Conservation (phyloP, 1,140 invertebrate genomes). For the Eupristina koningsbergeri region DNA sequence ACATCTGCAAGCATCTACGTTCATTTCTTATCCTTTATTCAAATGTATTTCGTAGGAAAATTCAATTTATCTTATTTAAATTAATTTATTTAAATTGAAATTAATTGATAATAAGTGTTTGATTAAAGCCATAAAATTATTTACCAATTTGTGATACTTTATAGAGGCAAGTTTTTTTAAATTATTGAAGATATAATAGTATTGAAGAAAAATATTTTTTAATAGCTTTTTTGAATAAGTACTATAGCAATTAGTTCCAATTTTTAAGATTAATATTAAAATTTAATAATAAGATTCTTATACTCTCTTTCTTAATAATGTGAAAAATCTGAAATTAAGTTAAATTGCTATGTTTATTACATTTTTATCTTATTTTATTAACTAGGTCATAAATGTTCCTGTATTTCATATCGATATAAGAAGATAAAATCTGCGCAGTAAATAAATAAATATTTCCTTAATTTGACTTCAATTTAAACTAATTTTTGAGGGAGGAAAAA, state of each 20-base stretch:
- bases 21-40: conserved; percentile 31
- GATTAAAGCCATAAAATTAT: no score
- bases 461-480: no score
- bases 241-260: no score
- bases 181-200: no score
- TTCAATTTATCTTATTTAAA: conserved; percentile 46
- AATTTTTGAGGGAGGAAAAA: no score
- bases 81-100: no score
- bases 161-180: no score
- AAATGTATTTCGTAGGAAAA: conserved; percentile 34
- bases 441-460: no score
- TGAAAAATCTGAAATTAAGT: not conserved
- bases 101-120: no score
- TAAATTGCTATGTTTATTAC: not conserved
- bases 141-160: no score
- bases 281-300: not conserved
- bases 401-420: not conserved
- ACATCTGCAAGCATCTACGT: not conserved
- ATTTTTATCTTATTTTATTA: not conserved
- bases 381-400: not conserved
- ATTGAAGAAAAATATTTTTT: no score
- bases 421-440: not conserved
- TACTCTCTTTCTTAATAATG: not conserved
- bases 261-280: not conserved
- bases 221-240: no score